Evolutionary conservation across 2,888 invertebrate species (phyloP).

Genomic region (Theristus sp.): DNA sequence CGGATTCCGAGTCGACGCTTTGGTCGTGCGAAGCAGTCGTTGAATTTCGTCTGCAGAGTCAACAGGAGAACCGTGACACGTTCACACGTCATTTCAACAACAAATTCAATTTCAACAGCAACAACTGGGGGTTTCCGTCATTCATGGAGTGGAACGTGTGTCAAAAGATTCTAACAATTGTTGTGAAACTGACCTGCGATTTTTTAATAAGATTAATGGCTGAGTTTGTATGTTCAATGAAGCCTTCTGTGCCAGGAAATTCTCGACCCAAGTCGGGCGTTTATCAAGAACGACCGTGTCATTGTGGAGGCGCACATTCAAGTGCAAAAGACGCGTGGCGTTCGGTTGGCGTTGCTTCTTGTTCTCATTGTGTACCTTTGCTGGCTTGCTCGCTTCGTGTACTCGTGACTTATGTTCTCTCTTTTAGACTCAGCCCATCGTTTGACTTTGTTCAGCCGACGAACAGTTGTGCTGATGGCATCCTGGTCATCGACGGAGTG

Average conservation of each 20-base stretch:
- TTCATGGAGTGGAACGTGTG: conserved; percentile 21
- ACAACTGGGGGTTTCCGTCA: conserved; percentile 27
- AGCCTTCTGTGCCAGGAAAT: conserved; percentile 3
- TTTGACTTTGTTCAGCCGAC: conserved; percentile 18
- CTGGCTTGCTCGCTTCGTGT: too few relatives aligned
- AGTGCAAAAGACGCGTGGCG: conserved; percentile 20
- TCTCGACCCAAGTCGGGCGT: conserved; percentile 11
- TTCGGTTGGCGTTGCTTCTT: conserved; percentile 12
- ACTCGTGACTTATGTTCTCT: too few relatives aligned
- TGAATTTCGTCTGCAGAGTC: conserved; percentile 14
- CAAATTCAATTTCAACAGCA: conserved; percentile 24
- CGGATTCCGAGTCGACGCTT: conserved; percentile 22
- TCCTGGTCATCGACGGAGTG: conserved; percentile 20
- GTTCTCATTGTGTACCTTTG: too few relatives aligned
- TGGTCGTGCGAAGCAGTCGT: conserved; percentile 24
- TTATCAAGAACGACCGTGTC: conserved; percentile 16
- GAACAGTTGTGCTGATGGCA: conserved; percentile 14
- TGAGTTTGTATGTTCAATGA: neutral
- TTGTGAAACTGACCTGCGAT: neutral
- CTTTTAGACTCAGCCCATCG: conserved; percentile 12
- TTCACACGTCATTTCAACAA: conserved; percentile 22
- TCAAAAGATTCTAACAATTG: too few relatives aligned
- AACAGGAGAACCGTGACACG: conserved; percentile 7
- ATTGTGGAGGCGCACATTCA: conserved; percentile 20
- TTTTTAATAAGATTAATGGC: neutral